Conservation (phyloP, 1,140 invertebrate genomes). For the Nephila pilipes region DNA sequence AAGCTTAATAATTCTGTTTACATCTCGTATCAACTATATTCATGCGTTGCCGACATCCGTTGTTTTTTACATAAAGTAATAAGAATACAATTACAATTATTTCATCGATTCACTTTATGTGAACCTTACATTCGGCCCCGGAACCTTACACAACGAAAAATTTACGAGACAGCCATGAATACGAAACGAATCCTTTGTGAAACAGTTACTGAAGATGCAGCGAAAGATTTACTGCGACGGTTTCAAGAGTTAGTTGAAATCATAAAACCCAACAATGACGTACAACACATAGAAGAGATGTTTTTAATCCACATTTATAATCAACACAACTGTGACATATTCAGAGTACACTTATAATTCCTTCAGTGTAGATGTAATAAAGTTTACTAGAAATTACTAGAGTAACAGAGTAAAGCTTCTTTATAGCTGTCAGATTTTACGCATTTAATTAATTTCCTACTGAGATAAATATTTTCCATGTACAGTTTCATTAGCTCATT, state of each 20-base stretch:
- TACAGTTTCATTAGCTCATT: neutral
- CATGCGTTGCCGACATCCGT: too few relatives aligned
- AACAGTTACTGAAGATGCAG: neutral
- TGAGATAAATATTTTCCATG: neutral
- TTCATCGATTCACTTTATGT: too few relatives aligned
- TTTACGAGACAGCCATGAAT: neutral
- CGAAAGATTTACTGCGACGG: neutral
- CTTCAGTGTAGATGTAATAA: neutral
- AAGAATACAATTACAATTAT: too few relatives aligned
- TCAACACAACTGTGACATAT: neutral
- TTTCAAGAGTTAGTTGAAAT: neutral
- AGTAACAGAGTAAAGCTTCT: neutral
- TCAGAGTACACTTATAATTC: neutral
- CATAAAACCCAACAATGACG: constrained; percentile 4
- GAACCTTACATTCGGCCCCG: too few relatives aligned
- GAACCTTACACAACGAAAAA: too few relatives aligned
- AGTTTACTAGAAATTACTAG: neutral
- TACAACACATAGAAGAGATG: neutral
- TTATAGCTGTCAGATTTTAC: neutral
- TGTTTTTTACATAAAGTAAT: too few relatives aligned
- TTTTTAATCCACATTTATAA: constrained; percentile 20
- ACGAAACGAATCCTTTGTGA: neutral
- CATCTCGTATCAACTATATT: too few relatives aligned
- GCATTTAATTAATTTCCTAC: neutral
- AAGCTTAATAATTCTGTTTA: too few relatives aligned